Evolutionary conservation across 1,140 invertebrate genomes (phyloP), one percentile per base, ranked within the genome.

Genomic region (Heterodera carotae): DNA sequence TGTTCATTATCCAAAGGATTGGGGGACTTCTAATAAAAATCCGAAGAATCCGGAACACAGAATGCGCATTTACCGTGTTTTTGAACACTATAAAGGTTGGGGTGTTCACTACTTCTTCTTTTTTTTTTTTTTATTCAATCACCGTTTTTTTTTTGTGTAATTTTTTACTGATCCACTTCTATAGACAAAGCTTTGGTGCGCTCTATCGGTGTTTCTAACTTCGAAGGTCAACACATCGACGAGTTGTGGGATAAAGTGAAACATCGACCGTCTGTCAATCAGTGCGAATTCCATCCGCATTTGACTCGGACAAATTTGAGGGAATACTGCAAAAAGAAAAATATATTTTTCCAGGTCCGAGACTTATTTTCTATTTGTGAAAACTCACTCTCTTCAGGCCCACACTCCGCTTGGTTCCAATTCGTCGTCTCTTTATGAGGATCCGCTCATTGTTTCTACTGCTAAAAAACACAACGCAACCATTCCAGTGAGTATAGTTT

Each of bases 181-280:
- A n/a, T 56, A 78, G 68, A 81, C n/a, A 79, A 53, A n/a, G 86
- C 84, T 10, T 87, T 87, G 75, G 66, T 94, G 2, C 91, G 90
- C 86, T 90, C 92, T 2, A 92, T 94, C 80, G 94, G 94, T 6
- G 92, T 95, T 0, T 94, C 93, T 0, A 95, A 95, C 88, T 95
- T 93, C 84, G 92, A 91, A 43, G 87, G 91, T 2, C 87, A 88
- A 27, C 94, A 95, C 89, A 85, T 95, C 0, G 85, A 91, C 80
- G 90, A 93, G 78, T 86, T 95, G 27, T 84, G 92, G 8, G 80
- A 87, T n/a, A 89, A 91, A 77, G 90, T 89, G 84, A 87, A 88
- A 79, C 90, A 91, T 27, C 88, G 91, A 22, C 94, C 93, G 39
- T 90, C 91, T 83, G 92, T 94, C 1, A 92, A 94, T 88, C 93